These are phyloP conservation scores for Lucilia cuprina DNA, from an alignment of 1,140 invertebrate genomes.

Conservation along the genomic window DNA sequence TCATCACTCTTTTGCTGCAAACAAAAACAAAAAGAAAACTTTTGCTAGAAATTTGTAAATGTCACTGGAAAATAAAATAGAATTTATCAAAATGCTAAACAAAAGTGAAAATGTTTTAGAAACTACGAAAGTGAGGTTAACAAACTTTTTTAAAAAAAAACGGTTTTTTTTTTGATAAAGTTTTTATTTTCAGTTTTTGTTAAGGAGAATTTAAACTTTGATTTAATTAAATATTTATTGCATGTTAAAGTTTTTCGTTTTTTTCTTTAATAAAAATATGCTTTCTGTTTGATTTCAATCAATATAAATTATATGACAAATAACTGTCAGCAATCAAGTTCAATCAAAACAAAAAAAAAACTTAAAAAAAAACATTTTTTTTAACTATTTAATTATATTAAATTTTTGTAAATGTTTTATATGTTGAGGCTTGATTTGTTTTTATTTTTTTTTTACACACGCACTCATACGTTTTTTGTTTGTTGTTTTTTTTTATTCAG, in stretches of 20 bases:
- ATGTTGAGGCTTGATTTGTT: not conserved
- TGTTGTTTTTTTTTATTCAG: not conserved
- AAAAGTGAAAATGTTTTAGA: not conserved
- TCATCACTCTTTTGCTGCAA: too few relatives aligned
- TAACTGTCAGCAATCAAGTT: not conserved
- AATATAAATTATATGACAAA: not conserved
- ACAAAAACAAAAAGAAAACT: too few relatives aligned
- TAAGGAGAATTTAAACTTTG: not conserved
- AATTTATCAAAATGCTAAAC: not conserved
- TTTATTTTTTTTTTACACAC: not conserved
- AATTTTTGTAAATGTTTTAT: not conserved
- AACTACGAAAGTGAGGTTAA: not conserved
- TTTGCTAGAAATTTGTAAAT: not conserved
- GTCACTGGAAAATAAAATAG: not conserved
- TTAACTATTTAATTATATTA: not conserved
- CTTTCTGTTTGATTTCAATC: not conserved
- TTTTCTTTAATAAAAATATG: not conserved
- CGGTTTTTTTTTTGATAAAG: not conserved
- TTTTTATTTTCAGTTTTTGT: not conserved
- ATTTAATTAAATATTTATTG: too few relatives aligned
- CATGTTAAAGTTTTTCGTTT: too few relatives aligned
- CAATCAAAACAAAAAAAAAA: too few relatives aligned
- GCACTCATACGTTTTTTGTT: not conserved
- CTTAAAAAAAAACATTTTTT: not conserved
- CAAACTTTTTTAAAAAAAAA: not conserved